phyloP scores from a whole-genome alignment of 1,140 invertebrate genomes.

The Saxidomus purpurata region DNA sequence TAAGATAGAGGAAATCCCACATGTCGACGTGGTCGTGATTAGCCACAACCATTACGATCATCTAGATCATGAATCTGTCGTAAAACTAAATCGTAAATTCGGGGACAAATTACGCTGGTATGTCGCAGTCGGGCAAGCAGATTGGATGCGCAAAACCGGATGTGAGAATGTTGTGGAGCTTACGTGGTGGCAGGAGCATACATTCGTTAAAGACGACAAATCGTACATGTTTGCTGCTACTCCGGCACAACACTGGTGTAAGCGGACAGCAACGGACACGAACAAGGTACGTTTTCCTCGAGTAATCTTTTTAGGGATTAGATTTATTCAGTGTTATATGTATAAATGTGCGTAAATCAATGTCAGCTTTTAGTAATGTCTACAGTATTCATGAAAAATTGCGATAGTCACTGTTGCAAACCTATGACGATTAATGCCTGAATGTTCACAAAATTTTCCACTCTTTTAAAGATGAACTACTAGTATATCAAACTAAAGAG shows the following conservation, averaged over 20 bases:
- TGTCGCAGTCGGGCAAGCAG: slow-evolving; percentile 85
- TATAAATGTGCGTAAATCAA: too few species aligned
- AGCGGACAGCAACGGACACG: slow-evolving; percentile 83
- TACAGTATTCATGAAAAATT: too few species aligned
- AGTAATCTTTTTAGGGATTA: too few species aligned
- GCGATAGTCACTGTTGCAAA: too few species aligned
- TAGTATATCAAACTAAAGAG: too few species aligned
- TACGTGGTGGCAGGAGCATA: slow-evolving; percentile 87
- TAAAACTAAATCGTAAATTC: slow-evolving; percentile 68
- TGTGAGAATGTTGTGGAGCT: slow-evolving; percentile 86
- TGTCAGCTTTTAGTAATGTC: too few species aligned
- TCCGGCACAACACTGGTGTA: slow-evolving; percentile 88
- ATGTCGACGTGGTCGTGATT: slow-evolving; percentile 87
- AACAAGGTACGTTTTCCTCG: slow-evolving; percentile 83
- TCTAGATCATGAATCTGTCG: slow-evolving; percentile 86
- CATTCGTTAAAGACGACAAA: slow-evolving; percentile 73
- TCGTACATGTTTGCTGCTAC: slow-evolving; percentile 85
- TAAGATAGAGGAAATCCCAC: slow-evolving; percentile 86
- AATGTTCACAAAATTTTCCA: too few species aligned
- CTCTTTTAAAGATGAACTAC: too few species aligned
- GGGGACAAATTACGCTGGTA: slow-evolving; percentile 85
- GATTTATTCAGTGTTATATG: too few species aligned
- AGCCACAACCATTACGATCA: slow-evolving; percentile 89
- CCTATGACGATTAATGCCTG: too few species aligned
- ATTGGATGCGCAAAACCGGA: slow-evolving; percentile 82